phyloP scores from a whole-genome alignment of 2,797 vertebrate species.

The Natrix natrix region DNA sequence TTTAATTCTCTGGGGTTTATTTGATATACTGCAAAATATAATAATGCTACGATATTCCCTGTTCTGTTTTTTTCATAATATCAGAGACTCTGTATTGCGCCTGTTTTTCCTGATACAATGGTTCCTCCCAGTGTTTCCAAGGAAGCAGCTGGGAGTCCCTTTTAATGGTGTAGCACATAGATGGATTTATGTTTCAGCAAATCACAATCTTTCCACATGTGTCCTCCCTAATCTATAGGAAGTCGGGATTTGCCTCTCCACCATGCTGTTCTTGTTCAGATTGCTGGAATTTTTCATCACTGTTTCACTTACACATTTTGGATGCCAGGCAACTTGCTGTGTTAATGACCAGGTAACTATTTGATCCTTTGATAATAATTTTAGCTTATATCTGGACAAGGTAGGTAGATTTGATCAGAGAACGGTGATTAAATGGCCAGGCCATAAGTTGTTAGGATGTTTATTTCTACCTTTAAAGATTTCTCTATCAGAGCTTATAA shows the following conservation, averaged over 20 bases:
- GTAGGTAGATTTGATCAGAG: neutral
- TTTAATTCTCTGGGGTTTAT: neutral
- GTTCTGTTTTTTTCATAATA: neutral
- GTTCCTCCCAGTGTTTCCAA: neutral
- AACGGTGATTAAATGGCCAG: neutral
- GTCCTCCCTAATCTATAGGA: conserved; percentile 35
- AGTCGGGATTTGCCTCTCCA: conserved; percentile 36
- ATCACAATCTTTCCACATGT: neutral
- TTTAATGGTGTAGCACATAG: neutral
- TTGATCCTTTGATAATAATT: no score
- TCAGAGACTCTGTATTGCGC: neutral
- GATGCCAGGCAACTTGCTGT: conserved; percentile 37
- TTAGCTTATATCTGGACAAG: neutral
- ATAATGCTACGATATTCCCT: neutral
- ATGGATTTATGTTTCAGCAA: neutral
- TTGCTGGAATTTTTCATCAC: conserved; percentile 56
- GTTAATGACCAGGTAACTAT: conserved; percentile 33
- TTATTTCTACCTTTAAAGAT: neutral
- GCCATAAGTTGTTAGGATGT: neutral
- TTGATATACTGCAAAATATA: neutral
- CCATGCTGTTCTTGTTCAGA: conserved; percentile 51
- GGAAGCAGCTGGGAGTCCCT: neutral
- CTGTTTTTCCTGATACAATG: neutral
- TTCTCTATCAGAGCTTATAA: neutral
- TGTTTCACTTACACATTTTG: conserved; percentile 50